These are phyloP conservation scores for Subacronicta megacephala DNA, from an alignment of 2,888 invertebrate genomes.

Conservation along the genomic window DNA sequence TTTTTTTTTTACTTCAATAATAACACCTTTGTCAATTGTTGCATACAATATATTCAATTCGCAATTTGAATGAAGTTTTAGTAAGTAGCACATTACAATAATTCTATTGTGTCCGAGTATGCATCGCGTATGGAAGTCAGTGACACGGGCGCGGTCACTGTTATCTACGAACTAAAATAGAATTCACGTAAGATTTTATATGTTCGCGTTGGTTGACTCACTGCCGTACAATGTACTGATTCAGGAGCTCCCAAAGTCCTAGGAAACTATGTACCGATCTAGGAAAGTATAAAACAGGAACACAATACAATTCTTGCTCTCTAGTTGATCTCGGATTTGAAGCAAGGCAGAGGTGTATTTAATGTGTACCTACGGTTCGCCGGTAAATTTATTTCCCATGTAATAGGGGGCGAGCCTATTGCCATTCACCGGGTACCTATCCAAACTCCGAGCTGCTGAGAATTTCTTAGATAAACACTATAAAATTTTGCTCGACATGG, in stretches of 20 bases:
- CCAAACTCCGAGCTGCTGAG: too few species aligned
- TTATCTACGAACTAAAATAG: constrained; percentile 67
- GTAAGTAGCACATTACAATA: constrained; percentile 31
- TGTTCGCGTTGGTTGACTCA: constrained; percentile 60
- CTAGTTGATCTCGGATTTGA: too few species aligned
- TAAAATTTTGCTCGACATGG: too few species aligned
- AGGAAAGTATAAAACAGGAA: too few species aligned
- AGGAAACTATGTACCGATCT: constrained; percentile 3
- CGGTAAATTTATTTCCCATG: too few species aligned
- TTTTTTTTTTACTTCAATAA: constrained; percentile 10
- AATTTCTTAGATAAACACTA: too few species aligned
- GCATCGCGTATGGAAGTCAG: constrained; percentile 56
- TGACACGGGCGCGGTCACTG: constrained; percentile 59
- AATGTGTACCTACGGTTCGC: too few species aligned
- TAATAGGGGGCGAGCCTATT: too few species aligned
- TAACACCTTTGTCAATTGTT: not conserved
- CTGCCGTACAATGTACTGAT: constrained; percentile 39
- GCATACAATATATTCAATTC: constrained; percentile 29
- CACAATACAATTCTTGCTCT: too few species aligned
- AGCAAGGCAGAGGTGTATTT: too few species aligned
- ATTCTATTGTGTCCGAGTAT: constrained; percentile 46
- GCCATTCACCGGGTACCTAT: too few species aligned
- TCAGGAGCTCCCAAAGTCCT: constrained; percentile 19
- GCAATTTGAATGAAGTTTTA: constrained; percentile 35
- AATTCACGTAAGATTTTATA: constrained; percentile 63